Conservation (phyloP, 2,113 vertebrate species). For the Psittacus erithacus region DNA sequence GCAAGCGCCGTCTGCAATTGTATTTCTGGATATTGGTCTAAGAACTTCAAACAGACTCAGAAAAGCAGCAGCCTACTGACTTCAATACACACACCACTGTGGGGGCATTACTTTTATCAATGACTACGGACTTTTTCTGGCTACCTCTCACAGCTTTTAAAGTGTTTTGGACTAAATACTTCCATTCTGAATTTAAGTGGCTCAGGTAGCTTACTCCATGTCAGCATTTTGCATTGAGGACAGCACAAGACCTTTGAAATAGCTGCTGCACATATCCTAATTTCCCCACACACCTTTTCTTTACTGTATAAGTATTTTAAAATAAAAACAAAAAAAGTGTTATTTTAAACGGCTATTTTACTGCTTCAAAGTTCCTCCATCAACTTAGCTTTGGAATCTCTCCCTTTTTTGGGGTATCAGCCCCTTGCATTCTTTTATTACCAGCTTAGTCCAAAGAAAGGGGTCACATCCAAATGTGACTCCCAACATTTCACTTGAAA, state of each 20-base stretch:
- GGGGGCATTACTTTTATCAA: neutral
- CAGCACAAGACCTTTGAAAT: neutral
- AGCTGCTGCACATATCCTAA: neutral
- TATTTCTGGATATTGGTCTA: neutral
- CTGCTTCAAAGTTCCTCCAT: neutral
- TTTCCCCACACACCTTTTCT: neutral
- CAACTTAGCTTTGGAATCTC: neutral
- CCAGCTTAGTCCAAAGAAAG: neutral
- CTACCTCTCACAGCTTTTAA: neutral
- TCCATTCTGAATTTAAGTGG: neutral
- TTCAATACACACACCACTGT: neutral
- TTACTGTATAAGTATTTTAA: neutral
- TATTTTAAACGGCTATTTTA: neutral
- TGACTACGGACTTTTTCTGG: neutral
- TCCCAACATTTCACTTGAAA: neutral
- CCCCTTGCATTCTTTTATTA: neutral
- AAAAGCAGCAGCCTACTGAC: neutral
- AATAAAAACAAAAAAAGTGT: neutral
- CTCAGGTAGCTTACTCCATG: neutral
- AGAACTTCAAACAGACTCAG: neutral
- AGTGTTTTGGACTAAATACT: neutral
- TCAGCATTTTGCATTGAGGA: neutral
- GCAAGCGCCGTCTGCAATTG: fast-evolving
- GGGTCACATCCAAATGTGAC: neutral
- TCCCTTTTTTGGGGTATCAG: neutral